Evolutionary conservation across 2,797 vertebrate genomes (phyloP), one percentile per base, ranked within the genome.

Genomic region (Rousettus madagascariensis): DNA sequence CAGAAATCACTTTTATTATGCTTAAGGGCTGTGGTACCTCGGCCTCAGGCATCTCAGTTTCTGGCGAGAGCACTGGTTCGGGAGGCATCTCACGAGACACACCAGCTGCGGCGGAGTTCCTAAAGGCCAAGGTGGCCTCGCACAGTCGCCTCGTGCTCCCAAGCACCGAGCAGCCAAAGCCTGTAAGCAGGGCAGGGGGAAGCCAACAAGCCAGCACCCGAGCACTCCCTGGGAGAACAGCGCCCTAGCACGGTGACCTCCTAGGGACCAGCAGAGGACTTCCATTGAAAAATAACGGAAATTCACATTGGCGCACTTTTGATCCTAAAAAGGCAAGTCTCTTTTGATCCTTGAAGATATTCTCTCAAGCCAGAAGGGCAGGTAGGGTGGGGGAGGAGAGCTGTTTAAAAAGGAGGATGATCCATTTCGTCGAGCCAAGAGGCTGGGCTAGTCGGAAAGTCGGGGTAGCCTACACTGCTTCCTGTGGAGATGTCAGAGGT

Each of bases 381-480:
- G 90, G 86, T 61, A 43, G 71, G 94, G 87, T 66, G 11, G 90
- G 90, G 89, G 43, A 92, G 92, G 19, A 94, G 80, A 71, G 51
- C 79, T n/a, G 66, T 94, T 98, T 99, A 99, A 98, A 99, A 99
- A 98, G 99, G 99, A 97, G 99, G 99, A 97, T 99, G 99, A 99
- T 99, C 99, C 99, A 99, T 99, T 98, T 99, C 99, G 30, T 99
- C 99, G 92, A 99, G 99, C 99, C 99, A 99, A 38, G 99, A 99
- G 89, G 99, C 99, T 0, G 99, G 99, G 97, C 99, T 99, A 91
- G 99, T 99, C 96, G 99, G 99, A 98, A 99, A 99, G 99, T 99
- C 99, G 20, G 99, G 99, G 98, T 99, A 99, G 97, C 99, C 99
- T 57, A 99, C 99, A 97, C 99, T 99, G 99, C 99, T 99, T 65